Conservation (phyloP, 1,140 invertebrate species). For the Aphelenchoides fujianensis region DNA sequence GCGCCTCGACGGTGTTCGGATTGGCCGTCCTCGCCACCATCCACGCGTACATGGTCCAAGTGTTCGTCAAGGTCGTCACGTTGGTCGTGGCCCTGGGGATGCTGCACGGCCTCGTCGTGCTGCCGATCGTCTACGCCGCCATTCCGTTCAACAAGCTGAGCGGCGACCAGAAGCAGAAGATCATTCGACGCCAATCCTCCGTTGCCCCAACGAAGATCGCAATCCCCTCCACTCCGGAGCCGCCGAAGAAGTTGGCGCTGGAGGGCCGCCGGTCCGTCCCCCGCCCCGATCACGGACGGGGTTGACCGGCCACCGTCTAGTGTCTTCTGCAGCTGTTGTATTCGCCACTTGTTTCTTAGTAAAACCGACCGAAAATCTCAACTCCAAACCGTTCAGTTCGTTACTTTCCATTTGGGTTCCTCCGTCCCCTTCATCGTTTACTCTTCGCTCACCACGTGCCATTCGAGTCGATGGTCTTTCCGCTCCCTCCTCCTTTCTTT, state of each 20-base stretch:
- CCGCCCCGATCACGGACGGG: conserved; percentile 1
- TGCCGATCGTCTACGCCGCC: conserved; percentile 63
- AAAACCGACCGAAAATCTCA: conserved; percentile 1
- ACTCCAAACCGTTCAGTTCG: too few species aligned
- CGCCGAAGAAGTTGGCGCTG: conserved; percentile 4
- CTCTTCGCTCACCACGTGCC: too few species aligned
- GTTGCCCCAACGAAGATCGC: conserved; percentile 30
- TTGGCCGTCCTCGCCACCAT: conserved; percentile 80
- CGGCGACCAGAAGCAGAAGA: conserved; percentile 17
- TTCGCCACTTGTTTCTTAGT: too few species aligned
- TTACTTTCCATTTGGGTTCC: not conserved
- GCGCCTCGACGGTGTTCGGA: conserved; percentile 84
- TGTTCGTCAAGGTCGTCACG: conserved; percentile 65
- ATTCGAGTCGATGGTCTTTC: too few species aligned
- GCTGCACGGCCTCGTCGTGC: conserved; percentile 62
- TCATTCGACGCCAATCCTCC: conserved; percentile 16
- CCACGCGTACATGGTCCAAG: conserved; percentile 78
- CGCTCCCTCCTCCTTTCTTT: too few species aligned
- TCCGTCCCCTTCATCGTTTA: too few species aligned
- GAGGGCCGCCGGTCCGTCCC: not conserved
- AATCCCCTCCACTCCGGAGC: conserved; percentile 11
- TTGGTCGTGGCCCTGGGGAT: conserved; percentile 63
- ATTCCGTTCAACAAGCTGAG: conserved; percentile 54
- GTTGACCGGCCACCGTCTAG: not conserved
- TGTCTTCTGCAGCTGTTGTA: too few species aligned